Percentiles rank a stretch among this genome's conserved stretches.
Evolutionary conservation across 2,113 vertebrate species (phyloP).

Genomic region (Cryptomyrus ogoouensis): DNA sequence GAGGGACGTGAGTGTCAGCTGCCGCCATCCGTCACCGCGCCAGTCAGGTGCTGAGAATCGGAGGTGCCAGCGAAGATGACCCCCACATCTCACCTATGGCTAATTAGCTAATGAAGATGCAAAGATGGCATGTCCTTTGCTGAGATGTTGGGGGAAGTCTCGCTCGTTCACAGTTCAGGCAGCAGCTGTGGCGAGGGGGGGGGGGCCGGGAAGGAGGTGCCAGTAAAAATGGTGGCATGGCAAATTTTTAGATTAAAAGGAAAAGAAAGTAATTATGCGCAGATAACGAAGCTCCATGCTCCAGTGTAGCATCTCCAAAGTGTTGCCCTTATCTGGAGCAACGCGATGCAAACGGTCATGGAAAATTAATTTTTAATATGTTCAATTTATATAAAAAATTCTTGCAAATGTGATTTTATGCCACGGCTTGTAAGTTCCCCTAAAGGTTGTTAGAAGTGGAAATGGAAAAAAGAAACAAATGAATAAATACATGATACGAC

Average conservation of each 20-base stretch:
- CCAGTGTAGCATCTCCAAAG: conserved; percentile 64
- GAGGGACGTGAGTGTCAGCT: conserved; percentile 35
- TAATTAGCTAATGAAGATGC: conserved; percentile 82
- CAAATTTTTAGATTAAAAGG: conserved; percentile 68
- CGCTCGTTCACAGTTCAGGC: conserved; percentile 59
- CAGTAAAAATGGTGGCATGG: conserved; percentile 49
- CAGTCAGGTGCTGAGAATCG: conserved; percentile 53
- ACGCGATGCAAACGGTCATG: conserved; percentile 78
- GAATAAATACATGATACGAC: conserved; percentile 73
- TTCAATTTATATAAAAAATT: conserved; percentile 85
- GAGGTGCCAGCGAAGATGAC: conserved; percentile 51
- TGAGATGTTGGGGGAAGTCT: conserved; percentile 66
- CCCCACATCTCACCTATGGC: conserved; percentile 69
- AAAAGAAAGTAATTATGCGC: conserved; percentile 66
- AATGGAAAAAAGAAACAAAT: conserved; percentile 52
- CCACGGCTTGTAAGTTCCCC: conserved; percentile 75
- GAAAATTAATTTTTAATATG: conserved; percentile 84
- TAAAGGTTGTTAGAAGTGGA: conserved; percentile 40
- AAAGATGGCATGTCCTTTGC: conserved; percentile 61
- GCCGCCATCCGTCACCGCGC: conserved; percentile 46
- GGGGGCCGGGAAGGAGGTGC: background rate
- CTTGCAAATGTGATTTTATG: conserved; percentile 78
- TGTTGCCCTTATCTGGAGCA: conserved; percentile 74
- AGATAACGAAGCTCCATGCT: conserved; percentile 61
- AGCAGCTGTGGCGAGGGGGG: conserved; percentile 27